phyloP scores from a whole-genome alignment of 1,140 invertebrate species.

The Nebria ingens region DNA sequence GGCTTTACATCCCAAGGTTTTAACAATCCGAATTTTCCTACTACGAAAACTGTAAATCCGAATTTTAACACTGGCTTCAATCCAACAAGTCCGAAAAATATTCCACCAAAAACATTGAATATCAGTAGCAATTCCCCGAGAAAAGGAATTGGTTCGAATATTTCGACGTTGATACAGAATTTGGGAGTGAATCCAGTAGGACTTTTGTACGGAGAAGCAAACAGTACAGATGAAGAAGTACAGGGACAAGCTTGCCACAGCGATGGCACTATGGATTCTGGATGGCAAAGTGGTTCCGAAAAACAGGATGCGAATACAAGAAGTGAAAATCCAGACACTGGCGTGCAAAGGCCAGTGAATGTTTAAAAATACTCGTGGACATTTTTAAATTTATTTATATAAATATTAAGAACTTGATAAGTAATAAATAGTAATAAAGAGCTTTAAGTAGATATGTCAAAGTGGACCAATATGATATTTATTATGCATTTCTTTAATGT shows the following conservation, averaged over 20 bases:
- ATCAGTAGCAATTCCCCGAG: constrained; percentile 22
- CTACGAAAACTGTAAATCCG: background rate
- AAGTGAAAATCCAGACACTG: constrained; percentile 14
- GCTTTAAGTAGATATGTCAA: constrained; percentile 1
- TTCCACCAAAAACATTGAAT: constrained; percentile 26
- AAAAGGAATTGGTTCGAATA: constrained; percentile 29
- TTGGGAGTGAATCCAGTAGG: constrained; percentile 31
- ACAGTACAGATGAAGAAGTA: constrained; percentile 24
- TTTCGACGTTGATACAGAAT: constrained; percentile 34
- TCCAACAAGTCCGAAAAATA: constrained; percentile 20
- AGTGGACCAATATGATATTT: constrained; percentile 2
- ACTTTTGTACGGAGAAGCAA: constrained; percentile 30
- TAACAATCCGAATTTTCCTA: background rate
- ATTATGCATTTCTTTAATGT: constrained; percentile 1
- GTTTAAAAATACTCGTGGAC: constrained; percentile 14
- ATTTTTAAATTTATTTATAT: too few species aligned
- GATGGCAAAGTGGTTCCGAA: constrained; percentile 34
- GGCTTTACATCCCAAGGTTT: background rate
- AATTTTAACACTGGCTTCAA: constrained; percentile 17
- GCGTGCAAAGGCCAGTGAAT: constrained; percentile 18
- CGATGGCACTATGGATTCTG: constrained; percentile 34
- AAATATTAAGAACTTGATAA: too few species aligned
- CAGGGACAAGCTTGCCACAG: constrained; percentile 29
- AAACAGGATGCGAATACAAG: constrained; percentile 22
- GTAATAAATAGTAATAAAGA: background rate